A percentile compares a stretch with the other conserved stretches of the same genome.
Conservation (phyloP, 2,113 vertebrate species). For the Cebus imitator region DNA sequence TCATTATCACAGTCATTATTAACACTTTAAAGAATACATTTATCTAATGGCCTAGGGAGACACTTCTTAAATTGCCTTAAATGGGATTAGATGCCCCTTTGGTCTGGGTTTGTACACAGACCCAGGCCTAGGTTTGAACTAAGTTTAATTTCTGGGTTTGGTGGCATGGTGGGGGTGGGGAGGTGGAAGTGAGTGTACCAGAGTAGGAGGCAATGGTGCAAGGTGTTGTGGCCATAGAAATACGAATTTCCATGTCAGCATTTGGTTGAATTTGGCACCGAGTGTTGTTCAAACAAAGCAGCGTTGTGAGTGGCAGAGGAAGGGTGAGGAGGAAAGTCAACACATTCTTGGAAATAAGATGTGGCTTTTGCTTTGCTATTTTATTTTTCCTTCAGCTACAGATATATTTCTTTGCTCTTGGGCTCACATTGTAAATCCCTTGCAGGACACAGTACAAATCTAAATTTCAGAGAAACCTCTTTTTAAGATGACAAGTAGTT, state of each 20-base stretch:
- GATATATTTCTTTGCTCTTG: conserved; percentile 59
- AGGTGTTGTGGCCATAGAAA: conserved; percentile 47
- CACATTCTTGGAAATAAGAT: conserved; percentile 72
- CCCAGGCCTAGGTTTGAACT: conserved; percentile 1
- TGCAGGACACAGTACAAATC: conserved; percentile 30
- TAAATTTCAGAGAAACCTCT: conserved; percentile 50
- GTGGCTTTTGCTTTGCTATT: conserved; percentile 57
- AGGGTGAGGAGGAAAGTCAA: conserved; percentile 68
- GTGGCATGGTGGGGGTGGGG: background rate
- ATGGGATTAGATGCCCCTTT: conserved; percentile 14
- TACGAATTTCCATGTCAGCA: conserved; percentile 57
- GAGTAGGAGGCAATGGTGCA: background rate
- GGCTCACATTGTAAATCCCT: conserved; percentile 49
- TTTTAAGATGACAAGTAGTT: conserved; percentile 43
- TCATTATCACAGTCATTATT: background rate
- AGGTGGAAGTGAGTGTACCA: background rate
- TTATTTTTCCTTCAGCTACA: conserved; percentile 46
- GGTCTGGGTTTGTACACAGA: background rate
- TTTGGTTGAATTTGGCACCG: conserved; percentile 68
- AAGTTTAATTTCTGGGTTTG: conserved; percentile 35
- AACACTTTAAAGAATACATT: conserved; percentile 33
- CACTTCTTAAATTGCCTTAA: background rate
- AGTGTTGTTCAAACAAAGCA: conserved; percentile 59
- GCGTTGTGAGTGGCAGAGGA: conserved; percentile 65
- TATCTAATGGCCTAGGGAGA: conserved; percentile 14